A percentile compares a stretch with the other conserved stretches of the same genome.
Conservation (phyloP, 2,113 vertebrate genomes). For the Prietella phreatophila region DNA sequence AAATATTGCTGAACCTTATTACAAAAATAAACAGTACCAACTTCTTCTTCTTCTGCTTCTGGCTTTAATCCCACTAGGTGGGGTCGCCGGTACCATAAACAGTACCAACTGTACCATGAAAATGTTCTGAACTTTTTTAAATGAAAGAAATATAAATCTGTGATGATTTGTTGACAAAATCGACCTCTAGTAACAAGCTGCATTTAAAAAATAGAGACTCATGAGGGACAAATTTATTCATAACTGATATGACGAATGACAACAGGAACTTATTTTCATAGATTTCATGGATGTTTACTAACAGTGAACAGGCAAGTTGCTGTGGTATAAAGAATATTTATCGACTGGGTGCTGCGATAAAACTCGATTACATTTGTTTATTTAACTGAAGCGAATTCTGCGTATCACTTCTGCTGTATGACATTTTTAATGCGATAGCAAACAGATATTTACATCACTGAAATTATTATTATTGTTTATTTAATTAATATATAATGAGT, state of each 20-base stretch:
- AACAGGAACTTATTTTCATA: not conserved
- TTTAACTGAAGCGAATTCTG: not conserved
- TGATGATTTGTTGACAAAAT: too few relatives aligned
- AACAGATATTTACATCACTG: not conserved
- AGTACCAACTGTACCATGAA: too few relatives aligned
- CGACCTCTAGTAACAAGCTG: not conserved
- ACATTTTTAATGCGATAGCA: not conserved
- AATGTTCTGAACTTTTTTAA: too few relatives aligned
- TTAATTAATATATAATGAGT: not conserved
- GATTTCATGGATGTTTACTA: not conserved
- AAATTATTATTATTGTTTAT: not conserved
- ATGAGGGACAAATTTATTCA: too few relatives aligned
- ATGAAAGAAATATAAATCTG: too few relatives aligned
- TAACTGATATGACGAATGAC: not conserved
- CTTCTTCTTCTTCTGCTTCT: too few relatives aligned
- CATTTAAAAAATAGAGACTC: not conserved
- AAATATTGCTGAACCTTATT: too few relatives aligned
- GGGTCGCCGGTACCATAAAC: too few relatives aligned
- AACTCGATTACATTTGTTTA: not conserved
- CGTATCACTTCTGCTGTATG: not conserved
- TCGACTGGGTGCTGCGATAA: not conserved
- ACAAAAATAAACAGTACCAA: too few relatives aligned
- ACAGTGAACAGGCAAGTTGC: not conserved
- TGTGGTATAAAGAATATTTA: not conserved
- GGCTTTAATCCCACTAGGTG: too few relatives aligned